These are phyloP conservation scores for Platycercus adscitus DNA, from an alignment of 2,113 vertebrate genomes.

Conservation along the genomic window DNA sequence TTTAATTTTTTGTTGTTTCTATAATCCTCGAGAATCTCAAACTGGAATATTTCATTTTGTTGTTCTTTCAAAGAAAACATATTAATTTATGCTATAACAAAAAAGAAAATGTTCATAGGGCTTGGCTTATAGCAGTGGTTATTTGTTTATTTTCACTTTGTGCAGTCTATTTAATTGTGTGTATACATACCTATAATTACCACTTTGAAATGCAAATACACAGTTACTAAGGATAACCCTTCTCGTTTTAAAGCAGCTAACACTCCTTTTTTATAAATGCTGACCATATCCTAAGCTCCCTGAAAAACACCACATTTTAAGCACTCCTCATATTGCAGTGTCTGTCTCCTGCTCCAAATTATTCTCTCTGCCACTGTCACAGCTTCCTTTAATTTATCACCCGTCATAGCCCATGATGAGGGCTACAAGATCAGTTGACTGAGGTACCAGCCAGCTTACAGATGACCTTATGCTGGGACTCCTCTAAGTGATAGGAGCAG, in stretches of 20 bases:
- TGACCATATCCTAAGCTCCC: not conserved
- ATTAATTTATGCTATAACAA: slow-evolving; percentile 43
- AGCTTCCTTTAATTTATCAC: not conserved
- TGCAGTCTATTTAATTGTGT: slow-evolving; percentile 50
- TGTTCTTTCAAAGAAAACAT: slow-evolving; percentile 38
- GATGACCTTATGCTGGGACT: not conserved
- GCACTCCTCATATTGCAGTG: not conserved
- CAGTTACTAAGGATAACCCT: slow-evolving; percentile 56
- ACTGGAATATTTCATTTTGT: not conserved
- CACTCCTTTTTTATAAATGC: slow-evolving; percentile 17
- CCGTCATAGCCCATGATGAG: not conserved
- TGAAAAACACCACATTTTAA: not conserved
- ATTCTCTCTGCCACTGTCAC: not conserved
- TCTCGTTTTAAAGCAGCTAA: slow-evolving; percentile 38
- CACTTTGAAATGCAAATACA: slow-evolving; percentile 67
- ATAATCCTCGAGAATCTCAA: not conserved
- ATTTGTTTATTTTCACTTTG: slow-evolving; percentile 68
- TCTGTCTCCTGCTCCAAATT: not conserved
- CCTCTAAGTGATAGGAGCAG: not conserved
- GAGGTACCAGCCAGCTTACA: not conserved
- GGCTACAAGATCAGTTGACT: not conserved
- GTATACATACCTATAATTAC: slow-evolving; percentile 54
- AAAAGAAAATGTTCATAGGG: slow-evolving; percentile 47
- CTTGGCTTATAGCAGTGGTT: slow-evolving; percentile 47
- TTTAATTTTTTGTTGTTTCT: slow-evolving; percentile 13